Base-by-base conservation (phyloP, 2,888 invertebrate species). In the Machimus rusticus region DNA sequence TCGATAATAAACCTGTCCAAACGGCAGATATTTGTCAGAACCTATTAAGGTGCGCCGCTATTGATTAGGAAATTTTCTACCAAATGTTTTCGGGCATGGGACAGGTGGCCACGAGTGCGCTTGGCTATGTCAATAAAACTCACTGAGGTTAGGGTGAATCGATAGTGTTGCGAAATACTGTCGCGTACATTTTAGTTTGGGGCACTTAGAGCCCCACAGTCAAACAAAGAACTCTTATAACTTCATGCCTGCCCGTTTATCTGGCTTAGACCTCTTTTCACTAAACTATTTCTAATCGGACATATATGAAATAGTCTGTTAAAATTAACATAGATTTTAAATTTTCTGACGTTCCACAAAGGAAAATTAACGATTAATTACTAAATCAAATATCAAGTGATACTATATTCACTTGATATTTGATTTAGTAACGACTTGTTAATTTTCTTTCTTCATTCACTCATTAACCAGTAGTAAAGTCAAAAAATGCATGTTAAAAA, bases 11-110 rank as follows among this genome's bases (percentile, higher is more conserved):
- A 78, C 78, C 78, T 78, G 43, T 46, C 82, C 57, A 57, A 55
- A 14, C 16, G 81, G 84, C 39, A 39, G 66, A 74, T 84, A 74
- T 74, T 74, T 84, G 39, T 84, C 84, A 74, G 37, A 39, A 12
- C 23, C 74, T 84, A 34, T 84, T 84, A 39, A 39, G 74, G 77
- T 77, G 74, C 19, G 84, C 74, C 39, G 37, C 74, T 74, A 43
- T 84, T 84, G 66, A 84, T 84, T 74, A 84, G 74, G 19, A 57
- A 34, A 43, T 66, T 66, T 66, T 74, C 37, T 84, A 57, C 39
- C 74, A 84, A 74, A 39, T 84, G 81, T 74, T 39, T 19, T 84
- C 5, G 66, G 37, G 23, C 28, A 66, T 46, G n/a, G n/a, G 31
- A 31, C 34, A 9, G 37, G 84, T 46, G 19, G 43, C 8, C 23